Percentiles rank a stretch among this genome's conserved stretches.
These are phyloP conservation scores for Macropodus opercularis DNA, from an alignment of 2,797 vertebrate species.

Conservation along the genomic window DNA sequence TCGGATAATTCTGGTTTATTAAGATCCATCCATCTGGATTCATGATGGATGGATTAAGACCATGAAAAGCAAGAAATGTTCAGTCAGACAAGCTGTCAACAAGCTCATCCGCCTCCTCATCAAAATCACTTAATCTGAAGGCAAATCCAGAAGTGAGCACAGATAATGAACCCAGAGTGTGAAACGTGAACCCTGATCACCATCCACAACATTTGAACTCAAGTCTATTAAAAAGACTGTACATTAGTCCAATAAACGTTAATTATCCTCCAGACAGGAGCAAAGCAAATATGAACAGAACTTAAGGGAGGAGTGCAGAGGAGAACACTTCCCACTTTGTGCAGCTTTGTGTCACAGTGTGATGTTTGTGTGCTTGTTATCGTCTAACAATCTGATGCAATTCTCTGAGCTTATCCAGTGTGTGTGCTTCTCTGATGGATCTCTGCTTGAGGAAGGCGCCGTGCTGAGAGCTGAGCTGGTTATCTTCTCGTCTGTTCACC, in stretches of 20 bases:
- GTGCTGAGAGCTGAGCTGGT: conserved; percentile 25
- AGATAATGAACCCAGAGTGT: not conserved
- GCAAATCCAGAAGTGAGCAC: not conserved
- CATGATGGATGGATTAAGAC: no score
- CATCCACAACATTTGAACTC: no score
- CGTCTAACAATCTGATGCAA: conserved; percentile 35
- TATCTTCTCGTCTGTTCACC: not conserved
- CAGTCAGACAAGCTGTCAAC: not conserved
- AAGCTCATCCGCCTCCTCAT: not conserved
- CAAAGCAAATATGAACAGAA: conserved; percentile 5
- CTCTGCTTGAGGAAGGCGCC: conserved; percentile 29
- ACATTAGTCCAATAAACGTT: no score
- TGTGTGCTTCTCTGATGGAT: conserved; percentile 37
- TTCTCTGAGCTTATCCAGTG: conserved; percentile 8
- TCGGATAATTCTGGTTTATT: not conserved
- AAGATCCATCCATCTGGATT: no score
- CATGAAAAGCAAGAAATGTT: not conserved
- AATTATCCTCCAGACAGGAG: no score
- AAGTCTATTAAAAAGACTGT: no score
- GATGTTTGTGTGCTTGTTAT: conserved; percentile 29
- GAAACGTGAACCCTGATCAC: no score
- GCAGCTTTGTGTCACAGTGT: conserved; percentile 16
- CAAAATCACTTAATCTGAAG: not conserved
- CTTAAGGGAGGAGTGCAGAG: not conserved
- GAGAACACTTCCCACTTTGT: conserved; percentile 1